phyloP scores from a whole-genome alignment of 2,888 invertebrate genomes.

The Diarsia mendica region DNA sequence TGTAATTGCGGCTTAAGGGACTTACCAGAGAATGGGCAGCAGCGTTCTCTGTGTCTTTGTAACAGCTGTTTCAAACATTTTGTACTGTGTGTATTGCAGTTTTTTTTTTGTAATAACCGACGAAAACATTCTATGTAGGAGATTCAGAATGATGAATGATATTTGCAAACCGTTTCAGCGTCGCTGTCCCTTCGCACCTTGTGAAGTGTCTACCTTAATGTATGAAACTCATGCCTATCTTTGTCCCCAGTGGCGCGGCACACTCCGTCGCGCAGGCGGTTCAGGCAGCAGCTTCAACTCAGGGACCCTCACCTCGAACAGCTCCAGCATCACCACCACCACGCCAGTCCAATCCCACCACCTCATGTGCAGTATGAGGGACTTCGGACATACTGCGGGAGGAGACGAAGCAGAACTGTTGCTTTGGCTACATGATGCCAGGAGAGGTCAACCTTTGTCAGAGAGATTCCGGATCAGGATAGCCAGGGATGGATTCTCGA shows the following conservation, averaged over 20 bases:
- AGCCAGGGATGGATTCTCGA: constrained; percentile 97
- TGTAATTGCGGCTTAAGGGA: too few relatives aligned
- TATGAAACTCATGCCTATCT: not conserved
- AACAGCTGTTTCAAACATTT: too few relatives aligned
- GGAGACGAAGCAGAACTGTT: constrained; percentile 97
- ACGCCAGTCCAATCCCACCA: constrained; percentile 88
- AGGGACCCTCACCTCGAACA: constrained; percentile 82
- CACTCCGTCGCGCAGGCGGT: constrained; percentile 85
- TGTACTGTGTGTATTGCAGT: too few relatives aligned
- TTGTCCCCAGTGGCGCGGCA: constrained; percentile 84
- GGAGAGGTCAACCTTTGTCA: constrained; percentile 94
- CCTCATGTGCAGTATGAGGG: constrained; percentile 94
- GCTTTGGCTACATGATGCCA: constrained; percentile 96
- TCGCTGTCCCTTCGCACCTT: too few relatives aligned
- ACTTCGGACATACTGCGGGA: constrained; percentile 96
- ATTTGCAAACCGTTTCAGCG: too few relatives aligned
- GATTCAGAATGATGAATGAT: too few relatives aligned
- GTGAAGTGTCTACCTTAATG: not conserved
- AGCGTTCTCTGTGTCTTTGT: too few relatives aligned
- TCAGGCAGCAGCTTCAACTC: constrained; percentile 88
- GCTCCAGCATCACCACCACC: constrained; percentile 67
- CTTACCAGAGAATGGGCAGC: too few relatives aligned
- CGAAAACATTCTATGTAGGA: too few relatives aligned
- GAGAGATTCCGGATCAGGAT: constrained; percentile 97
- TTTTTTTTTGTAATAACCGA: too few relatives aligned